Evolutionary conservation across 2,888 invertebrate genomes (phyloP).

Genomic region (Acleris laterana): DNA sequence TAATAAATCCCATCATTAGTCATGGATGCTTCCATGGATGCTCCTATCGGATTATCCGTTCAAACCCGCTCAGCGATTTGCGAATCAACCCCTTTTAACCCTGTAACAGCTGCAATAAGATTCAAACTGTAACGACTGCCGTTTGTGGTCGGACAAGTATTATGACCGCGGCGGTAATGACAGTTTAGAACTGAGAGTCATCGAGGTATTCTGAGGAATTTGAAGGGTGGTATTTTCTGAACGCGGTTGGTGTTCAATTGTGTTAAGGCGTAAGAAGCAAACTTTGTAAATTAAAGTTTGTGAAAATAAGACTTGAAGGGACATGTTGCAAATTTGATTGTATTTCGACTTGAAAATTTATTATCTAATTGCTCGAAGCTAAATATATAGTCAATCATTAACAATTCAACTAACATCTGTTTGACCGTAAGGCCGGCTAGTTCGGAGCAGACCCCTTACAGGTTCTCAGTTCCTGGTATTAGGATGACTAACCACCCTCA

Average conservation of each 20-base stretch:
- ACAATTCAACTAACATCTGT: too few species aligned
- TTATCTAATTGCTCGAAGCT: too few species aligned
- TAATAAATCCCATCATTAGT: conserved; percentile 36
- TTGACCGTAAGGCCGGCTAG: too few species aligned
- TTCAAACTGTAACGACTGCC: conserved; percentile 1
- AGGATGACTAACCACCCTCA: too few species aligned
- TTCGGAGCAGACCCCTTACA: too few species aligned
- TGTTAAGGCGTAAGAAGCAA: neutral
- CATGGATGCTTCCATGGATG: conserved; percentile 28
- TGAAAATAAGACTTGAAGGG: too few species aligned
- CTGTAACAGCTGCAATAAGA: neutral
- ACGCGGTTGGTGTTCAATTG: conserved; percentile 1
- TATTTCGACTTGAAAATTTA: too few species aligned
- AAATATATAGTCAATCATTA: too few species aligned
- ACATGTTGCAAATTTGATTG: too few species aligned
- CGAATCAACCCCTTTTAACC: neutral
- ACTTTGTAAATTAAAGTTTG: neutral
- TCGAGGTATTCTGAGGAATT: conserved; percentile 18
- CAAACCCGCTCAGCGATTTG: conserved; percentile 30
- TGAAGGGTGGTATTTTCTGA: conserved; percentile 1
- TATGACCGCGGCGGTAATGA: conserved; percentile 34
- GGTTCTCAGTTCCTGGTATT: too few species aligned
- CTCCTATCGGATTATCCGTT: conserved; percentile 34
- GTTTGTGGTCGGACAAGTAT: conserved; percentile 11
- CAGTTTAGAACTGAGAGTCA: conserved; percentile 33